Conservation (phyloP, 2,797 vertebrate species). For the Chrosomus eos region DNA sequence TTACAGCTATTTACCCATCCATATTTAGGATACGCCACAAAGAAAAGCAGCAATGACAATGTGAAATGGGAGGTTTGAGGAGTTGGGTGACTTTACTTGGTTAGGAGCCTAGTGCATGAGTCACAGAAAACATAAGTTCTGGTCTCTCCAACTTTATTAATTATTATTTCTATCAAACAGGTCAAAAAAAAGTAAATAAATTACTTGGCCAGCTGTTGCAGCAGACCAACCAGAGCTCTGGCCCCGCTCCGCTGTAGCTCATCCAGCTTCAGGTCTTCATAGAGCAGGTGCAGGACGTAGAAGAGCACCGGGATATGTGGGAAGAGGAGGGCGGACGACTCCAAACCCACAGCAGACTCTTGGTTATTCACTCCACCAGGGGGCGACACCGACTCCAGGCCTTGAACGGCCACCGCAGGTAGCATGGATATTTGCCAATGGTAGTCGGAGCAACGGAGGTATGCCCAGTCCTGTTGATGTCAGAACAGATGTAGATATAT, state of each 20-base stretch:
- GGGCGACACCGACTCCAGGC: slow-evolving; percentile 71
- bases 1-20: slow-evolving; percentile 22
- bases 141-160: not conserved
- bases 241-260: slow-evolving; percentile 90
- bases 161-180: not conserved
- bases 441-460: slow-evolving; percentile 89
- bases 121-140: not conserved
- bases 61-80: slow-evolving; percentile 5
- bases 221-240: slow-evolving; percentile 86
- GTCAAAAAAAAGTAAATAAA: not conserved
- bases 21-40: not conserved
- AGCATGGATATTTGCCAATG: slow-evolving; percentile 86
- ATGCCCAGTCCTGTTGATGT: slow-evolving; percentile 87
- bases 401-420: slow-evolving; percentile 75
- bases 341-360: slow-evolving; percentile 79
- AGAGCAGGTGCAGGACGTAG: slow-evolving; percentile 93
- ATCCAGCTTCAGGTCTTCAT: slow-evolving; percentile 94
- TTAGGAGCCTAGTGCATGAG: not conserved
- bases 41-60: slow-evolving; percentile 1
- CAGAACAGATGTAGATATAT: not conserved
- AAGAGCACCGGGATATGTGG: slow-evolving; percentile 91
- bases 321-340: slow-evolving; percentile 90
- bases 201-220: slow-evolving; percentile 94
- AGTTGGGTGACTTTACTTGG: not conserved
- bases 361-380: slow-evolving; percentile 68